Evolutionary conservation across 2,113 vertebrate genomes (phyloP).

Genomic region (Oenanthe oenanthe): DNA sequence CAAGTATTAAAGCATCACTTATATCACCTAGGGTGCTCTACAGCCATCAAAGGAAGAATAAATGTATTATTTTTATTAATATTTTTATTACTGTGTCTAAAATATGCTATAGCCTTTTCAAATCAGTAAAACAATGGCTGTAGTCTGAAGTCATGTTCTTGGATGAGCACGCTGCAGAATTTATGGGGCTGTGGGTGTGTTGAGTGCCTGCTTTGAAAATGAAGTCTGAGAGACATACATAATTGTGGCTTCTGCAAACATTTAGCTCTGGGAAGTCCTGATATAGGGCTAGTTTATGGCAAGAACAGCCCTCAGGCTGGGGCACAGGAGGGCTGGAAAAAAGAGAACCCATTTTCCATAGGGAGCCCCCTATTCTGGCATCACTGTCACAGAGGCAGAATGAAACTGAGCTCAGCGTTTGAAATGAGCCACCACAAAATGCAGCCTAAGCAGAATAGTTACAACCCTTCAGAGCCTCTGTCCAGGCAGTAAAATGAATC

Average conservation of each 20-base stretch:
- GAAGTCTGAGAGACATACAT: accelerated
- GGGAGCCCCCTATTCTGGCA: accelerated
- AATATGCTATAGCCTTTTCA: neutral
- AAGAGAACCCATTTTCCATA: neutral
- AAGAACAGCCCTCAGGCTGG: neutral
- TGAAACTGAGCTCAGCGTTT: accelerated
- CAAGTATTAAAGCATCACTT: accelerated
- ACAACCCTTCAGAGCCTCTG: neutral
- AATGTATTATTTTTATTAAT: neutral
- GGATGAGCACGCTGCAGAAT: neutral
- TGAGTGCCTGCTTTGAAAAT: neutral
- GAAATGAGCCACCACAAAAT: neutral
- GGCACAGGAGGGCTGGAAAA: neutral
- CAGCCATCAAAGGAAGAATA: neutral
- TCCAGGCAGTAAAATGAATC: neutral
- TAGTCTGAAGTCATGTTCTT: neutral
- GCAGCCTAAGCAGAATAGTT: neutral
- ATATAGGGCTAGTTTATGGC: accelerated
- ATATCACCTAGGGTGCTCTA: neutral
- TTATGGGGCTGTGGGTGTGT: neutral
- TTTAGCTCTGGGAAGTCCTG: neutral
- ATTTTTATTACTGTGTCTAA: neutral
- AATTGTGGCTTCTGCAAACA: neutral
- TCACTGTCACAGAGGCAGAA: accelerated
- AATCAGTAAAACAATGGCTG: neutral